A percentile compares a stretch with the other conserved stretches of the same genome.
Evolutionary conservation across 2,797 vertebrate species (phyloP).

Genomic region (Hydrolagus colliei): DNA sequence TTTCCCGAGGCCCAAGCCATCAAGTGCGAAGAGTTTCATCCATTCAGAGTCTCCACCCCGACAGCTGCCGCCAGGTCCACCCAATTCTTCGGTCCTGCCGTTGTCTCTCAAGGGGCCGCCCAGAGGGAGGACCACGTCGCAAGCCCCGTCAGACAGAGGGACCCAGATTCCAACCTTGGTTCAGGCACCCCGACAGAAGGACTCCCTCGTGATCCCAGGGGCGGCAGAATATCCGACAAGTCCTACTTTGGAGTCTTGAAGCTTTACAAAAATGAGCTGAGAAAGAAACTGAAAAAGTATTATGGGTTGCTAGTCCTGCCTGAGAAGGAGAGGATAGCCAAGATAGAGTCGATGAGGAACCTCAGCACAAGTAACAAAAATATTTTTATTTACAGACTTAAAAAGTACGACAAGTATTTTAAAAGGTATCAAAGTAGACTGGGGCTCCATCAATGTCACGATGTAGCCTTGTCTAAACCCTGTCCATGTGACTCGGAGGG

Average conservation of each 20-base stretch:
- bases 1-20: neutral
- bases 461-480: neutral
- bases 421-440: conserved; percentile 35
- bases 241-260: conserved; percentile 17
- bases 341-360: conserved; percentile 36
- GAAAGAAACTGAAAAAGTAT: conserved; percentile 44
- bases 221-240: neutral
- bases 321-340: conserved; percentile 37
- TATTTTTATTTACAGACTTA: conserved; percentile 33
- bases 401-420: conserved; percentile 39
- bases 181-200: neutral
- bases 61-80: too few relatives aligned
- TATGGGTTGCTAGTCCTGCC: conserved; percentile 38
- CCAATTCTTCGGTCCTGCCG: neutral
- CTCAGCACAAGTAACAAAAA: conserved; percentile 40
- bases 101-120: neutral
- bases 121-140: neutral
- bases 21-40: neutral
- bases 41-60: neutral
- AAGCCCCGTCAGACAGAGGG: neutral
- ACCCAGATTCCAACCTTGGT: neutral
- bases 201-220: too few relatives aligned
- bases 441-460: neutral
- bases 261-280: conserved; percentile 34
- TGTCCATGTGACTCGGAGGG: neutral